These are phyloP conservation scores for Neogale vison DNA, from an alignment of 2,113 vertebrate genomes.

Conservation along the genomic window DNA sequence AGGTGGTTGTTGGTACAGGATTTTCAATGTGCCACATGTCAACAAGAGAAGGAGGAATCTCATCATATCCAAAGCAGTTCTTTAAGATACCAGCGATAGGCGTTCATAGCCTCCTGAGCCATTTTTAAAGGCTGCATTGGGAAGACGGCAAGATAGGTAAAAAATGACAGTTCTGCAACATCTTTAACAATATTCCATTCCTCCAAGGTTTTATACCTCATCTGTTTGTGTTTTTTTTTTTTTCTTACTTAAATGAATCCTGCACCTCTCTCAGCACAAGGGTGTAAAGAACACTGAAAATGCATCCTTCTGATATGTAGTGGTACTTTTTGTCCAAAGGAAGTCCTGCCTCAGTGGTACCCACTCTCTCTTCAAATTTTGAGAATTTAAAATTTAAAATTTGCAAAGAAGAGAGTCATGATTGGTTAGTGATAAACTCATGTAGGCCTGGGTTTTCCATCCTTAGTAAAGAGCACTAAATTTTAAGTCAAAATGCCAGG, in stretches of 20 bases:
- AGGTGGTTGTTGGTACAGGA: not conserved
- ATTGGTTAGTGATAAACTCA: not conserved
- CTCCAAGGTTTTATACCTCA: not conserved
- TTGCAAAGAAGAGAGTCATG: not conserved
- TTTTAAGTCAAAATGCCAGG: not conserved
- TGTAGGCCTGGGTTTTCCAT: not conserved
- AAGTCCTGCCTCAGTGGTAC: not conserved
- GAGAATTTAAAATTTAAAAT: not conserved
- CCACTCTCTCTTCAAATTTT: not conserved
- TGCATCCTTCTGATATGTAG: not conserved
- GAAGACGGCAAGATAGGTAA: not conserved
- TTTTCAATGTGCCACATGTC: not conserved
- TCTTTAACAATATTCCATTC: not conserved
- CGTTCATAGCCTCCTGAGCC: not conserved
- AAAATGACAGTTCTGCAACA: not conserved
- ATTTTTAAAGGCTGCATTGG: not conserved
- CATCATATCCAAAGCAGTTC: too few relatives aligned
- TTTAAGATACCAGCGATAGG: not conserved
- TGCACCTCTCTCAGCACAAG: not conserved
- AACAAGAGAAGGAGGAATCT: not conserved
- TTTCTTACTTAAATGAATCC: not conserved
- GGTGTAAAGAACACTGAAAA: not conserved
- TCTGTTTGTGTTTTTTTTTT: not conserved
- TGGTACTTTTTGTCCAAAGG: not conserved
- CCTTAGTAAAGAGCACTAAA: not conserved